phyloP scores from a whole-genome alignment of 2,888 invertebrate genomes.

The Megalurothrips usitatus region DNA sequence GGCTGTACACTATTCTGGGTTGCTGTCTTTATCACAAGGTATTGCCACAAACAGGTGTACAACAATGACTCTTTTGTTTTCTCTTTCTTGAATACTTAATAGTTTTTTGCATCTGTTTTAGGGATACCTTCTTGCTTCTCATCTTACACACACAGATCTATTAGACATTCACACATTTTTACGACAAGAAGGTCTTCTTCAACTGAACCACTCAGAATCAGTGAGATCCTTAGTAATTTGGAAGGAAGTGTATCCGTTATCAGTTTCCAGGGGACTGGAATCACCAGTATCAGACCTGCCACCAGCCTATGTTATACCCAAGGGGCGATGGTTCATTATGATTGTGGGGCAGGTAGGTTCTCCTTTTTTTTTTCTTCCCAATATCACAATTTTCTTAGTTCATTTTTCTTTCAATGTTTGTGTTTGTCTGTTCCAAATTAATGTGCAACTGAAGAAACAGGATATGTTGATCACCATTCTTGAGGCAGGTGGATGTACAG shows the following conservation, averaged over 20 bases:
- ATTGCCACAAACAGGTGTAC: slow-evolving; percentile 27
- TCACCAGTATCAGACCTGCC: slow-evolving; percentile 38
- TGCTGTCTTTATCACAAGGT: slow-evolving; percentile 56
- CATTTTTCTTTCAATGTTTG: neutral
- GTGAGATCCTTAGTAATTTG: slow-evolving; percentile 69
- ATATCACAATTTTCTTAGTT: neutral
- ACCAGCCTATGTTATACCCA: slow-evolving; percentile 50
- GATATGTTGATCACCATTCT: slow-evolving; percentile 60
- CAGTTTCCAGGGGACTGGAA: slow-evolving; percentile 43
- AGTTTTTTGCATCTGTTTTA: slow-evolving; percentile 48
- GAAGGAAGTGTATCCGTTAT: slow-evolving; percentile 65
- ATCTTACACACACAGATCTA: slow-evolving; percentile 69
- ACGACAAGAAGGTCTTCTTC: slow-evolving; percentile 67
- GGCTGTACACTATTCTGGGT: slow-evolving; percentile 64
- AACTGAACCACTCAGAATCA: slow-evolving; percentile 60
- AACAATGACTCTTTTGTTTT: neutral
- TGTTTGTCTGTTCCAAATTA: slow-evolving; percentile 28
- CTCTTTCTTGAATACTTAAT: neutral
- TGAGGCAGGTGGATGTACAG: slow-evolving; percentile 71
- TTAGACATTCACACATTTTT: slow-evolving; percentile 71
- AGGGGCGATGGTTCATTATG: slow-evolving; percentile 67
- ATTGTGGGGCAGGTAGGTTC: slow-evolving; percentile 62
- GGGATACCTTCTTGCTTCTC: slow-evolving; percentile 71
- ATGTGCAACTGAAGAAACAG: slow-evolving; percentile 38
- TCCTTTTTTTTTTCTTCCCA: neutral